A percentile compares a stretch with the other conserved stretches of the same genome.
These are phyloP conservation scores for Pelecanoides urinatrix DNA, from an alignment of 2,113 vertebrate species.

Conservation along the genomic window DNA sequence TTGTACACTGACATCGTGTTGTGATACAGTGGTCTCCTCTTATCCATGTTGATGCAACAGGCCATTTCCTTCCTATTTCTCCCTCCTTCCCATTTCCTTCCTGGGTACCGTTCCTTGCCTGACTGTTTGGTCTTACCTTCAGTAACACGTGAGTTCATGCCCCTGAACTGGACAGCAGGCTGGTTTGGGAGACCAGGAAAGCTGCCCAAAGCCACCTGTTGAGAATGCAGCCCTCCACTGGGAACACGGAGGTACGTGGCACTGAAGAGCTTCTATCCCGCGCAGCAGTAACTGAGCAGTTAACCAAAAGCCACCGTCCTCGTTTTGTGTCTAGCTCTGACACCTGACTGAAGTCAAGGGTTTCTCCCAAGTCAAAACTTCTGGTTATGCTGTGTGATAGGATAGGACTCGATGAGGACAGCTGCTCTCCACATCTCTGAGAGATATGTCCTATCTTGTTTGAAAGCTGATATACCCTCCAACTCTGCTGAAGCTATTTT, in stretches of 20 bases:
- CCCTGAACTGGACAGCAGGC: fast-evolving
- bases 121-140: background rate
- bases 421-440: conserved; percentile 50
- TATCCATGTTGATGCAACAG: background rate
- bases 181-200: background rate
- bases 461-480: conserved; percentile 58
- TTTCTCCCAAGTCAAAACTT: background rate
- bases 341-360: background rate
- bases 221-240: background rate
- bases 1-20: background rate
- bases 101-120: background rate
- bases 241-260: fast-evolving
- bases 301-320: background rate
- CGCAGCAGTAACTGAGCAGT: background rate
- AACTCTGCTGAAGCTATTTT: conserved; percentile 60
- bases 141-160: background rate
- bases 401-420: conserved; percentile 8
- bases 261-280: background rate
- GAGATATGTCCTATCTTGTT: conserved; percentile 56
- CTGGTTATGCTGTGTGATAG: background rate
- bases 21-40: background rate
- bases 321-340: background rate
- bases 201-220: background rate
- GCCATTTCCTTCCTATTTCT: background rate
- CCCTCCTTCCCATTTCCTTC: background rate